Evolutionary conservation across 1,140 invertebrate species (phyloP), one percentile per base, ranked within the genome.

Genomic region (Cyphomyrmex costatus): DNA sequence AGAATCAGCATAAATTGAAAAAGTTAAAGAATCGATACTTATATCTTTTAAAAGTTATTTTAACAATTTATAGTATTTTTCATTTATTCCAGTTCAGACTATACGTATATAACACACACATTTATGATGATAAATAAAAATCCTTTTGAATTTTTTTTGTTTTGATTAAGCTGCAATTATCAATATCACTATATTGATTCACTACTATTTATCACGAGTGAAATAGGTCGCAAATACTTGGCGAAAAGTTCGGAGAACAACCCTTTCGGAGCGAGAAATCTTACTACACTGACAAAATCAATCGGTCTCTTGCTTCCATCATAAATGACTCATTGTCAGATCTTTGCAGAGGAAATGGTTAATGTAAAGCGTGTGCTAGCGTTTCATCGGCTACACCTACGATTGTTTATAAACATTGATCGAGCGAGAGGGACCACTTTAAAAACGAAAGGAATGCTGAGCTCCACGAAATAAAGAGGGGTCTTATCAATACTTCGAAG

Each of bases 401-500:
- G 46, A 76, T 80, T 73, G 71, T 87, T 90, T 89, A 86, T 85
- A 89, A 87, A 89, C 85, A 56, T 21, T 53, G 74, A n/a, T 24
- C 24, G 60, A 71, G 6, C 33, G 8, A 16, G 19, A 79, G 77
- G 27, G 65, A 79, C 53, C 53, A 46, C 33, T 53, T 24, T 1
- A 42, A 66, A 68, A 19, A 24, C 49, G n/a, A 10, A n/a, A 4
- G 49, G 63, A 82, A 86, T 86, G 61, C 21, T 42, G 10, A 7
- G 21, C 51, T 19, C 7, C 19, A 8, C 8, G 12, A 30, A 61
- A 53, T 42, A 49, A 16, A n/a, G n/a, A 33, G 27, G 12, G 7
- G 4, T 33, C 56, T 88, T 89, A 89, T 89, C 83, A 70, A 86
- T 88, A 86, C 87, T 6, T 6, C 70, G 87, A 89, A 89, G 46